Evolutionary conservation across 1,140 invertebrate genomes (phyloP).

Genomic region (Hycleus cichorii): DNA sequence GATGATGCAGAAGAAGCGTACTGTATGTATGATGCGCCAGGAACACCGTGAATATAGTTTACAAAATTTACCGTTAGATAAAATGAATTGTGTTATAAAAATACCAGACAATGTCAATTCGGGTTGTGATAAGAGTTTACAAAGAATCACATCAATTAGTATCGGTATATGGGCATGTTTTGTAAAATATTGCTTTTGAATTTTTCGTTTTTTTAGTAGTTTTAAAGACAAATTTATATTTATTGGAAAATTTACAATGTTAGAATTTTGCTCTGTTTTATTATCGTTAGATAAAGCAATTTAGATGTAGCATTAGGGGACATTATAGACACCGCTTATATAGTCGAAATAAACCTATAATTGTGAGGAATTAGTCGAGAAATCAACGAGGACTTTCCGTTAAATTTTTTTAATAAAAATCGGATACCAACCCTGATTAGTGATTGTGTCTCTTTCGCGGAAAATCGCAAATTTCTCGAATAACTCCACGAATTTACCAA

Average conservation of each 20-base stretch:
- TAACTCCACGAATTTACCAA: neutral
- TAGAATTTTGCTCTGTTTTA: too few relatives aligned
- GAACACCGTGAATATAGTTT: conserved; percentile 75
- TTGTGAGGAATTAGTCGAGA: too few relatives aligned
- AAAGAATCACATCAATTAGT: neutral
- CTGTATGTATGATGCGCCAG: conserved; percentile 64
- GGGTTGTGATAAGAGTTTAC: neutral
- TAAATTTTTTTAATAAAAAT: too few relatives aligned
- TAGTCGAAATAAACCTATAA: too few relatives aligned
- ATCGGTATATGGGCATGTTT: conserved; percentile 15
- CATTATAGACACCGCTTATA: too few relatives aligned
- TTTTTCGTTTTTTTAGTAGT: neutral
- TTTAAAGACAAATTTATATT: neutral
- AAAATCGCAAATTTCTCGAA: conserved; percentile 1
- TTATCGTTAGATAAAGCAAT: too few relatives aligned
- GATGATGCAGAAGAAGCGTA: conserved; percentile 77
- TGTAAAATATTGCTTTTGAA: conserved; percentile 10
- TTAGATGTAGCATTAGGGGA: too few relatives aligned
- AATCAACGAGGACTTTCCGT: too few relatives aligned
- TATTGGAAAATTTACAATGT: neutral
- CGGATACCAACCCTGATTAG: neutral
- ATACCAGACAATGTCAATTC: conserved; percentile 32
- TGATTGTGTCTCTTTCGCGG: conserved; percentile 35
- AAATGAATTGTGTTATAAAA: conserved; percentile 70
- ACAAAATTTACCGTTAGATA: conserved; percentile 68